Evolutionary conservation across 2,113 vertebrate species (phyloP), one percentile per base, ranked within the genome.

Genomic region (Tympanuchus pallidicinctus): DNA sequence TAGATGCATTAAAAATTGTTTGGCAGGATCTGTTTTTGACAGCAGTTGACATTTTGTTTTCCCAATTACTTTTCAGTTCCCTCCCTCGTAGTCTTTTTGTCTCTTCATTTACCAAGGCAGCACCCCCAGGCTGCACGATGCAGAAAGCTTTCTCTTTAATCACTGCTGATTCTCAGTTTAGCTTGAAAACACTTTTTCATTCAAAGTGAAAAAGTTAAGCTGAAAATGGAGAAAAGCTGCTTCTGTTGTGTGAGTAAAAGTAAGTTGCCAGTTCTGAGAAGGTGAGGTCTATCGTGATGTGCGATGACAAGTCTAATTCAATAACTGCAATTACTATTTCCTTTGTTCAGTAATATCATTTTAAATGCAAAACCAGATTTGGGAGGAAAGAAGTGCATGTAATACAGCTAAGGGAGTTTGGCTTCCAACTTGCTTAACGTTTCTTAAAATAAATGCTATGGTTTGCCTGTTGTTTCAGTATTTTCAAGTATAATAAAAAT

Each of bases 21-120:
- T 67, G 54, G 7, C n/a, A 67, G n/a, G 9, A 34, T 42, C 47
- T 79, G 32, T 1, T 88, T 80, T 61, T 64, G n/a, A 59, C 3
- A 32, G 42, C 17, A 19, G 69, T 24, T 77, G 73, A 73, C 48
- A 86, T n/a, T 18, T 63, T 72, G 42, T 69, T 77, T n/a, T 30
- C 6, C 14, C 38, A 32, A 3, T 89, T 82, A 45, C 24, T 82
- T 71, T 78, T 34, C 61, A 18, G 2, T 36, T 86, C 56, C 11
- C 30, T 79, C 38, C 52, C 13, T 76, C 25, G 34, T 18, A 21
- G 32, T 27, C 45, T 71, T 25, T 82, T 74, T 74, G 40, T 81
- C 66, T 82, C 36, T 90, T 61, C 40, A 25, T 63, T 86, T 90
- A 27, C 50, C 83, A 71, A 71, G 52, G 19, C 64, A 57, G 76